Percentiles rank a stretch among this genome's conserved stretches.
Evolutionary conservation across 2,888 invertebrate species (phyloP).

Genomic region (Priapulus caudatus): DNA sequence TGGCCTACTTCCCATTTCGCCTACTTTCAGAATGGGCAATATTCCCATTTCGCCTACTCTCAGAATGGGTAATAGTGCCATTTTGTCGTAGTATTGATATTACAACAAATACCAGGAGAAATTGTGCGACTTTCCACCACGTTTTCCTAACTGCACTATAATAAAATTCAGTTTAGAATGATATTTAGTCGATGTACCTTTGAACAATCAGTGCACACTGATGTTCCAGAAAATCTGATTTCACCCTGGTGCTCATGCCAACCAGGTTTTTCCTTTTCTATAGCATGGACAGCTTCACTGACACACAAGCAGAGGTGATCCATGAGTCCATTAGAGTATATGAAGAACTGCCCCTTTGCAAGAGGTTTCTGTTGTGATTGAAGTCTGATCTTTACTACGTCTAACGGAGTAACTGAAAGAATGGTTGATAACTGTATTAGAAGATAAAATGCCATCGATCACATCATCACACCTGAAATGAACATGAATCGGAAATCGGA

Average conservation of each 20-base stretch:
- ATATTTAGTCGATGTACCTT: no score
- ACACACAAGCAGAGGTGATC: constrained; percentile 86
- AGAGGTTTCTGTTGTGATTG: constrained; percentile 82
- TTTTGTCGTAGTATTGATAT: no score
- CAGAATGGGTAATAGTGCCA: no score
- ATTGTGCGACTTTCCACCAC: no score
- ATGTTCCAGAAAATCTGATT: neutral
- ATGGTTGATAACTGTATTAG: constrained; percentile 5
- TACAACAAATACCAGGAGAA: no score
- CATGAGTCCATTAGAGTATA: constrained; percentile 97
- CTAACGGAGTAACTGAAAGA: constrained; percentile 82
- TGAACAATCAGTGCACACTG: neutral
- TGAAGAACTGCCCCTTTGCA: constrained; percentile 71
- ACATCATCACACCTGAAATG: no score
- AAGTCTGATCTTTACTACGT: constrained; percentile 95
- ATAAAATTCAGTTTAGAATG: no score
- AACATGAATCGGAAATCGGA: no score
- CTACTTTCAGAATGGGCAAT: no score
- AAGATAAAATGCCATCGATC: neutral
- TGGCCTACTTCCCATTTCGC: no score
- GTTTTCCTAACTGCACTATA: no score
- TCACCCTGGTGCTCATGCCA: neutral
- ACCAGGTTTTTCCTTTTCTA: constrained; percentile 21
- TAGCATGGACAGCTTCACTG: constrained; percentile 27
- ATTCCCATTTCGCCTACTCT: no score